These are phyloP conservation scores for Cetoscarus ocellatus DNA, from an alignment of 2,797 vertebrate genomes.

Conservation along the genomic window DNA sequence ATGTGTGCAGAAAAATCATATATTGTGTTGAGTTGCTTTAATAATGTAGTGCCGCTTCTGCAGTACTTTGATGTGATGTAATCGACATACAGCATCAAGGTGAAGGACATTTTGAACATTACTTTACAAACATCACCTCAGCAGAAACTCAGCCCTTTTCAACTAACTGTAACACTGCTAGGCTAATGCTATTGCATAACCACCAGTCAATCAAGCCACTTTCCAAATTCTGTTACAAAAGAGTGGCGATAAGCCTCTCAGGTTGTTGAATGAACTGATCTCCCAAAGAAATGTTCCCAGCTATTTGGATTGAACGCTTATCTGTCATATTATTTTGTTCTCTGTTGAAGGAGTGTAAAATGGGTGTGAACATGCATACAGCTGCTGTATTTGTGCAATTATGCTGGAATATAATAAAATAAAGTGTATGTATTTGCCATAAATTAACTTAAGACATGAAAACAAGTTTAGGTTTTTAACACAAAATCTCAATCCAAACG, in stretches of 20 bases:
- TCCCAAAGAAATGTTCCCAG: slow-evolving; percentile 3
- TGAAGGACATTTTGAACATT: slow-evolving; percentile 12
- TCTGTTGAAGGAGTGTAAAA: slow-evolving; percentile 7
- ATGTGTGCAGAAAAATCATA: no score
- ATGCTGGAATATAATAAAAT: no score
- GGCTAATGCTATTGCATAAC: slow-evolving; percentile 46
- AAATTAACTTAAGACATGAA: no score
- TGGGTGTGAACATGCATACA: slow-evolving; percentile 17
- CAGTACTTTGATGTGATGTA: slow-evolving; percentile 1
- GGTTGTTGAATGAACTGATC: slow-evolving; percentile 31
- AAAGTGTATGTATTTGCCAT: no score
- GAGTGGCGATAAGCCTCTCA: not conserved
- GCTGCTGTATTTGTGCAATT: slow-evolving; percentile 13
- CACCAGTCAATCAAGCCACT: no score
- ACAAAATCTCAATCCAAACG: not conserved
- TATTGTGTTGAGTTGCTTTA: no score
- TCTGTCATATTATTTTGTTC: not conserved
- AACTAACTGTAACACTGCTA: slow-evolving; percentile 15
- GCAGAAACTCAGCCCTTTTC: no score
- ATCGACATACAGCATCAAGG: not conserved
- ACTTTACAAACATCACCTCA: slow-evolving; percentile 19
- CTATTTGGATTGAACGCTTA: not conserved
- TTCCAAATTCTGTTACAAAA: no score
- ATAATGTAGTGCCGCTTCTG: no score
- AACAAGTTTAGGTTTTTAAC: not conserved